Base-by-base conservation (phyloP, 1,140 invertebrate genomes). In the Myzus persicae region DNA sequence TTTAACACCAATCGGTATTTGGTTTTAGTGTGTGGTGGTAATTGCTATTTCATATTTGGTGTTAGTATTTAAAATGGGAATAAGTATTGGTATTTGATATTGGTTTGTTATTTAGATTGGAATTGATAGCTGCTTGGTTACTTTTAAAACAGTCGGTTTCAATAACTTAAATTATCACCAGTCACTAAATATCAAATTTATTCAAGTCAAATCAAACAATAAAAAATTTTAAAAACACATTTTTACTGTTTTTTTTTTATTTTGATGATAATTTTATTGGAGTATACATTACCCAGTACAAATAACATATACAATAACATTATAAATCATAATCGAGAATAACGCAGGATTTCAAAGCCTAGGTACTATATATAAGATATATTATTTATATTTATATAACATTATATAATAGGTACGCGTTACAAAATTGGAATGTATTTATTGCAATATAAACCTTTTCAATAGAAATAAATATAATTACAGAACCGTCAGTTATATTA, bases 221-320 rank as follows among this genome's bases (percentile, higher is more conserved):
- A 2, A 31, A 31, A 31, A 67, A 67, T 59, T 1, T 9, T 48
- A 48, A 24, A 2, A 51, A 51, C 48, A 51, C 22, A 51, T 20
- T 51, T 51, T 81, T 81, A 81, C 38, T 7, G 0, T 81, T 81
- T n/a, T n/a, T n/a, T n/a, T 81, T 81, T 36, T 81, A 81, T 36
- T 38, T 81, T 81, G 5, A 18, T 81, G n/a, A 36, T 81, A 36
- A 81, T 81, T 81, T 20, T 9, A 81, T 81, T 38, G 5, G n/a
- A 38, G 14, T 81, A 81, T 82, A 82, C 76, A 82, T 38, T 36
- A n/a, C 9, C 22, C 76, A 82, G 22, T 82, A 82, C 8, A 82
- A 82, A 82, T 82, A 82, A 82, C 36, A 82, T 38, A 82, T 82
- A 82, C 20, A 82, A 38, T 82, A 82, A 82, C n/a, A 82, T 82